A percentile compares a stretch with the other conserved stretches of the same genome.
Evolutionary conservation across 2,797 vertebrate genomes (phyloP).

Genomic region (Muscicapa comitata): DNA sequence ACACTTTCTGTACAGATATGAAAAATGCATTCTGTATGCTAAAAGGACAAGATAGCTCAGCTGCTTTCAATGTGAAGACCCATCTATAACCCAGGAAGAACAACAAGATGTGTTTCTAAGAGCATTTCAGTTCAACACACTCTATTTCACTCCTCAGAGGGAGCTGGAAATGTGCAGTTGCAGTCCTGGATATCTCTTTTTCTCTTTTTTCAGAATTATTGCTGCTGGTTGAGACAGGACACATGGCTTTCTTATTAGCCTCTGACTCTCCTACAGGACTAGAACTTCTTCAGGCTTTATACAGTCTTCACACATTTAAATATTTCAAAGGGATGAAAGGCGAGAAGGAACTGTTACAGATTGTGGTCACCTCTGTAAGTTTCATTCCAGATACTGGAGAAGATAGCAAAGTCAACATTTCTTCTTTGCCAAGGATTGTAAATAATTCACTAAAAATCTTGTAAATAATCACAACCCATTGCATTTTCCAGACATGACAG

Average conservation of each 20-base stretch:
- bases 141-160: neutral
- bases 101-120: neutral
- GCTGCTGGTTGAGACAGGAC: neutral
- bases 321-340: neutral
- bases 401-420: neutral
- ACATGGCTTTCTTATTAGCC: neutral
- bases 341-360: neutral
- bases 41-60: neutral
- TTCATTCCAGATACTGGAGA: neutral
- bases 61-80: neutral
- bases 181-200: neutral
- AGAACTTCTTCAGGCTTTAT: neutral
- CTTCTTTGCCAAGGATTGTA: neutral
- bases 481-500: neutral
- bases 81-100: neutral
- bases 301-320: neutral
- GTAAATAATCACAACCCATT: neutral
- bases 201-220: neutral
- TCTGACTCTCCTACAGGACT: neutral
- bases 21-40: neutral
- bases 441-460: slow-evolving; percentile 11
- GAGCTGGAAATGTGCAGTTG: neutral
- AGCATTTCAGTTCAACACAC: neutral
- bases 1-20: neutral
- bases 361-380: neutral